Conservation (phyloP, 2,113 vertebrate genomes). For the Lonchura striata region DNA sequence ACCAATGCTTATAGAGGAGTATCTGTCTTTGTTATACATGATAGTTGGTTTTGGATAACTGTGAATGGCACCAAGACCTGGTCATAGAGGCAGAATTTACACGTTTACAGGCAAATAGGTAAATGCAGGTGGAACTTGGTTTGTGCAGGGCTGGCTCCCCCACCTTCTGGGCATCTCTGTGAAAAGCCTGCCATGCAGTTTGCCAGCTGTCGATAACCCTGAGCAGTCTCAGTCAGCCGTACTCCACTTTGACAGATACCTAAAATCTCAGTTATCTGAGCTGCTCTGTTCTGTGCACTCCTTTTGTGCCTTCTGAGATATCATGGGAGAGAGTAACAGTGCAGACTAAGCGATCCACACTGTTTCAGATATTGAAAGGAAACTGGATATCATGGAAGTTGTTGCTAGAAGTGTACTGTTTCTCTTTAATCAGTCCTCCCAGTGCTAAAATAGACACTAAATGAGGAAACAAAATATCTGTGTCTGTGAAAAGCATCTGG, state of each 20-base stretch:
- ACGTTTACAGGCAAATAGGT: neutral
- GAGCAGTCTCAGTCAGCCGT: neutral
- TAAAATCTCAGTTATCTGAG: constrained; percentile 34
- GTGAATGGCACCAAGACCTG: neutral
- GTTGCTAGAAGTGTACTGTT: neutral
- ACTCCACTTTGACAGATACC: neutral
- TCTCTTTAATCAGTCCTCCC: constrained; percentile 8
- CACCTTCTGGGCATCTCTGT: neutral
- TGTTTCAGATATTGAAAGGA: constrained; percentile 9
- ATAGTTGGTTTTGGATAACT: neutral
- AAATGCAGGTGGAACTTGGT: neutral
- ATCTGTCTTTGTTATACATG: neutral
- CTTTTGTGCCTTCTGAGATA: constrained; percentile 24
- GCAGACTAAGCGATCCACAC: neutral
- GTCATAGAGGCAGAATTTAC: neutral
- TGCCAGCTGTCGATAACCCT: neutral
- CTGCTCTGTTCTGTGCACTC: neutral
- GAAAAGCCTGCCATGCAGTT: neutral
- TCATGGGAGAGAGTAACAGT: neutral
- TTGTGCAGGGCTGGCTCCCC: neutral
- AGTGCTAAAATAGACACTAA: neutral
- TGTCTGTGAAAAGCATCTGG: constrained; percentile 1
- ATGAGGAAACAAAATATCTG: constrained; percentile 1
- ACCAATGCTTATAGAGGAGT: neutral
- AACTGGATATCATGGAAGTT: constrained; percentile 1